Evolutionary conservation across 2,888 invertebrate genomes (phyloP), one percentile per base, ranked within the genome.

Genomic region (Drosophila infuscata): DNA sequence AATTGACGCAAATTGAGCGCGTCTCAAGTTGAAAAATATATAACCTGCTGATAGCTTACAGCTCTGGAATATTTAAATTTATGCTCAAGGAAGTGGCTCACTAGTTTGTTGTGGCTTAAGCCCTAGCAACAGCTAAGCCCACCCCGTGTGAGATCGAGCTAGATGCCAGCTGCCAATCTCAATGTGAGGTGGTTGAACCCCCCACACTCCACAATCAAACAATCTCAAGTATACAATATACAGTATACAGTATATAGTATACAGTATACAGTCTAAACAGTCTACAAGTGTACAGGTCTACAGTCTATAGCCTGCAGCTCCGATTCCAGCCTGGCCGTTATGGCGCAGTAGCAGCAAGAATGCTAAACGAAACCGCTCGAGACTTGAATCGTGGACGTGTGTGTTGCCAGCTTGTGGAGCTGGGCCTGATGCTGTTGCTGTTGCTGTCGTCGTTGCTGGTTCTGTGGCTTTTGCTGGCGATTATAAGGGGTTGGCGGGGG

Each of bases 321-420:
- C 17, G 46, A 52, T 53, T 54, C 64, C 62, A 73, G 68, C 62
- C 66, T 68, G 69, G 67, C 64, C 74, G 70, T 70, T 77, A 83
- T 83, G 88, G 88, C 88, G 88, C 88, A 83, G 82, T 80, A 88
- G 83, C 71, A 86, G 70, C 89, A 83, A 84, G 83, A 84, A 84
- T 84, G 87, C 81, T 83, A 88, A 83, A 77, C 86, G 67, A 82
- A 84, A 71, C 85, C 67, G 81, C 81, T 84, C 70, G 84, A 76
- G 64, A 62, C 67, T 57, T 52, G 74, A 59, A 66, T 57, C 43
- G 74, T 75, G 70, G 81, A 80, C 81, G 20, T 35, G 33, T 76
- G 74, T 81, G 87, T 68, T 74, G 79, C 74, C 69, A 72, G 76
- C 59, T 59, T 74, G 76, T 63, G 70, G 43, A 38, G 56, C 53